These are phyloP conservation scores for Drosophila meridionalis DNA, from an alignment of 2,888 invertebrate genomes.

Conservation along the genomic window DNA sequence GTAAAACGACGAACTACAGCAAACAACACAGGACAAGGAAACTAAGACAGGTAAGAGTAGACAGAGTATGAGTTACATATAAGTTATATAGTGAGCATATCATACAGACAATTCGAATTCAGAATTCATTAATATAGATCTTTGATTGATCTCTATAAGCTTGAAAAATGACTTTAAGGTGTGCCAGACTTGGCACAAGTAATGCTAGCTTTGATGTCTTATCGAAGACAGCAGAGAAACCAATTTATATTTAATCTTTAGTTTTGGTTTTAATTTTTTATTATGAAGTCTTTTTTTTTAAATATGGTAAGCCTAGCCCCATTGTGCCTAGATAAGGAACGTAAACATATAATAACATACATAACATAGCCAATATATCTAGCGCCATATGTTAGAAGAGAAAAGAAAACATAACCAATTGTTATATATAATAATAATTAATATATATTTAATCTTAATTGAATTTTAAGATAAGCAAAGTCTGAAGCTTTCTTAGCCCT, in stretches of 20 bases:
- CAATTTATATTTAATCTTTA: not conserved
- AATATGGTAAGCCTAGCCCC: not conserved
- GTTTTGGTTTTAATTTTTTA: not conserved
- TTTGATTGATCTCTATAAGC: not conserved
- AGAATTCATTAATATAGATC: not conserved
- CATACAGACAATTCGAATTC: not conserved
- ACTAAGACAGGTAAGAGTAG: slow-evolving; percentile 12
- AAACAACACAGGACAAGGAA: not conserved
- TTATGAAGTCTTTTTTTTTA: not conserved
- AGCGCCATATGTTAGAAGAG: too few species aligned
- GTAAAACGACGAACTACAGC: not conserved
- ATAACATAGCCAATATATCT: too few species aligned
- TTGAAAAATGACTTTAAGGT: slow-evolving; percentile 1
- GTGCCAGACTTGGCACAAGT: not conserved
- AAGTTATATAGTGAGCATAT: not conserved
- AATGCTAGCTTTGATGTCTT: not conserved
- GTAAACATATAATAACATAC: too few species aligned
- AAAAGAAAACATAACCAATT: too few species aligned
- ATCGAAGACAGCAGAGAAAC: not conserved
- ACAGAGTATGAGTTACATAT: not conserved
- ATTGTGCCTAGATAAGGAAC: not conserved
- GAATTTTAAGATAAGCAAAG: too few species aligned
- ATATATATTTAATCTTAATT: too few species aligned
- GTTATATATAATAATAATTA: too few species aligned
- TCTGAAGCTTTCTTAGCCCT: too few species aligned